Conservation (phyloP, 2,888 invertebrate species). For the Corbicula japonica region DNA sequence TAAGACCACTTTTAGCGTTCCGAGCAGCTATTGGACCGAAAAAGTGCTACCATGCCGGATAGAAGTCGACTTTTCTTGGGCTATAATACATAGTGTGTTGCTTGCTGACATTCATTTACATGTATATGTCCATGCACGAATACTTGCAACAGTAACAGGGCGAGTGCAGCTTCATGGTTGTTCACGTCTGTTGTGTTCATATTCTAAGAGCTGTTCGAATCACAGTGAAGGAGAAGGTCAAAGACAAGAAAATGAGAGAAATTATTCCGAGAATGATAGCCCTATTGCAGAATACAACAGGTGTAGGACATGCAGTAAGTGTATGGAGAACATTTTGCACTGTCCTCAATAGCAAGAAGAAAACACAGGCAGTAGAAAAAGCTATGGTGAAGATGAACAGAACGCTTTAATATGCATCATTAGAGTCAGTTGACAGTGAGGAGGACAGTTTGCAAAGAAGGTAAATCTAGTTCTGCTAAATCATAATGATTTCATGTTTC, state of each 20-base stretch:
- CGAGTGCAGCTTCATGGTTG: conserved; percentile 9
- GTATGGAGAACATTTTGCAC: conserved; percentile 11
- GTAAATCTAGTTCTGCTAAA: neutral
- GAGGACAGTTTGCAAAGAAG: conserved; percentile 3
- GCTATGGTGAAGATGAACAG: neutral
- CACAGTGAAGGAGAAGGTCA: conserved; percentile 5
- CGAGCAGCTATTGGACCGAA: conserved; percentile 7
- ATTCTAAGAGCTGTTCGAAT: conserved; percentile 8
- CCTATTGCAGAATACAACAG: neutral
- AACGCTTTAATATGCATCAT: neutral
- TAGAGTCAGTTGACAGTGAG: conserved; percentile 4
- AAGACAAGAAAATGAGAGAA: conserved; percentile 4
- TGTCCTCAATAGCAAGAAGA: conserved; percentile 12
- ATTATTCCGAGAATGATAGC: conserved; percentile 2
- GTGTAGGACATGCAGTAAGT: neutral
- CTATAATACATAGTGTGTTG: neutral
- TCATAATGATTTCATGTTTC: no score
- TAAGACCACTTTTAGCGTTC: conserved; percentile 1
- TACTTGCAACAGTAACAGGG: neutral
- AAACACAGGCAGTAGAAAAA: neutral
- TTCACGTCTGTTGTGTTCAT: conserved; percentile 6
- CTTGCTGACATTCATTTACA: conserved; percentile 2
- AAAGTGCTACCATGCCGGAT: neutral
- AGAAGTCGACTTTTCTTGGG: conserved; percentile 13
- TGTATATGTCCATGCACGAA: neutral